These are phyloP conservation scores for Drosophila formosana DNA, from an alignment of 2,888 invertebrate genomes.

Conservation along the genomic window DNA sequence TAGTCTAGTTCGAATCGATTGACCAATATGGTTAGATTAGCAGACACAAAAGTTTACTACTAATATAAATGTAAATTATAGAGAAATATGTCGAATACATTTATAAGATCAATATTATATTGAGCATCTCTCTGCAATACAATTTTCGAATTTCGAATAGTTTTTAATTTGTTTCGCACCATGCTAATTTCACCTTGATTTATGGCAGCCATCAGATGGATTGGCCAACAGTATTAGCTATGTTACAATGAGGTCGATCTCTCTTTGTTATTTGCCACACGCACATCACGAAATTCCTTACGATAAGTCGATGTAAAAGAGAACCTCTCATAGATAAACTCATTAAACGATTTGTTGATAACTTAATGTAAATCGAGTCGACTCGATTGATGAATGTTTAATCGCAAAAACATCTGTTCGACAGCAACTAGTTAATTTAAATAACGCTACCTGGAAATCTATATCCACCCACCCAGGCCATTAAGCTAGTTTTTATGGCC, in stretches of 20 bases:
- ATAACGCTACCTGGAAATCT: constrained; percentile 49
- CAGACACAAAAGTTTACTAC: neutral
- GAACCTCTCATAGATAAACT: constrained; percentile 13
- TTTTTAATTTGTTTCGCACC: constrained; percentile 9
- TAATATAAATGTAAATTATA: neutral
- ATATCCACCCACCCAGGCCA: constrained; percentile 26
- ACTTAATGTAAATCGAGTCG: constrained; percentile 31
- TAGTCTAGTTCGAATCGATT: neutral
- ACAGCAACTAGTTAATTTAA: constrained; percentile 32
- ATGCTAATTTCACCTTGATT: constrained; percentile 4
- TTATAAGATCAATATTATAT: no score
- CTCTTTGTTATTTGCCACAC: constrained; percentile 17
- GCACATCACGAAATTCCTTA: constrained; percentile 16
- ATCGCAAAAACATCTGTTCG: constrained; percentile 45
- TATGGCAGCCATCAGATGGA: constrained; percentile 4
- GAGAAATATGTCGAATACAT: neutral
- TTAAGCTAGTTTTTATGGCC: constrained; percentile 38
- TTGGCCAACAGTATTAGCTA: constrained; percentile 26
- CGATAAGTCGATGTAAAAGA: constrained; percentile 15
- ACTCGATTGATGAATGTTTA: constrained; percentile 46
- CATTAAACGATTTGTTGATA: constrained; percentile 36
- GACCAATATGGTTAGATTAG: neutral
- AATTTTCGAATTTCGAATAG: neutral
- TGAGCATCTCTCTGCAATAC: neutral
- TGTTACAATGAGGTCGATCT: constrained; percentile 41